Evolutionary conservation across 2,113 vertebrate species (phyloP), one percentile per base, ranked within the genome.

Genomic region (Galemys pyrenaicus): DNA sequence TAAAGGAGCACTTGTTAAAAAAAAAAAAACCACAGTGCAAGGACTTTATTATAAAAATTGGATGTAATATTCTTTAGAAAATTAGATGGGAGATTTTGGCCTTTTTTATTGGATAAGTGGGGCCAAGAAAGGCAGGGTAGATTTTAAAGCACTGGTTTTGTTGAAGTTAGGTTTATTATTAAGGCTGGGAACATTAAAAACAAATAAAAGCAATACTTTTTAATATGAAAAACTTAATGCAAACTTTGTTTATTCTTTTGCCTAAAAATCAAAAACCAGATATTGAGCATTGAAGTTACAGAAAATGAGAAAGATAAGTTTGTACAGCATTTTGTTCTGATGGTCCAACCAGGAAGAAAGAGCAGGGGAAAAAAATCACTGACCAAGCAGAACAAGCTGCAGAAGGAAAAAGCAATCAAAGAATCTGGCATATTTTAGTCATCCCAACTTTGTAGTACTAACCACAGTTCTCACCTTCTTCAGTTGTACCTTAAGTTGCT

Each of bases 121-220:
- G 93, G 94, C 95, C 97, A 96, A 96, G 92, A 93, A 95, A 96
- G 96, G 93, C 96, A 97, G 96, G 93, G 94, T 97, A 94, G 89
- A 92, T 95, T 92, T 94, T 95, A 51, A 96, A 96, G 95, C 96
- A 96, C 89, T 96, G 96, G 87, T 96, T 96, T 96, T 96, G 93
- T 96, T 97, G 93, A 96, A 95, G 89, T 97, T 96, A 87, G 85
- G 79, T 95, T 95, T 95, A 91, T 95, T 95, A 89, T 96, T 95
- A 93, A 96, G 75, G 49, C 92, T 96, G 92, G 95, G 90, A 96
- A 96, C 78, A 93, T 97, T 93, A 71, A 84, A 96, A 93, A 41
- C 79, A 96, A 97, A 94, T 95, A 96, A 96, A 97, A 97, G 96
- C 96, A 96, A 97, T 96, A 97, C 94, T 97, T 97, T 97, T 96